Base-by-base conservation (phyloP, 1,140 invertebrate genomes). In the Diabrotica virgifera region DNA sequence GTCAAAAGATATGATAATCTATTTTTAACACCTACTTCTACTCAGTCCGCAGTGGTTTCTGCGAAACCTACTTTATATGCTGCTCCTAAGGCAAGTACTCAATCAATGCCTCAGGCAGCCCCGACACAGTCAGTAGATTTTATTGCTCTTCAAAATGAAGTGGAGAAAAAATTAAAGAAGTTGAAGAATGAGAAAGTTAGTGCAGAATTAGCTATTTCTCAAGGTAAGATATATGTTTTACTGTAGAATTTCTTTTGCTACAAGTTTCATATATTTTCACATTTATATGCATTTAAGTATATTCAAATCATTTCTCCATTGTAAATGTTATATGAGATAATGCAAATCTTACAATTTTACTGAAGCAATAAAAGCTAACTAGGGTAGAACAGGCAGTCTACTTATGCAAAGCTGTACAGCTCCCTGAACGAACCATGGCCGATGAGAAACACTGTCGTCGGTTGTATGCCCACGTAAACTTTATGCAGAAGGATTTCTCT, bases 141-240 rank as follows among this genome's bases (percentile, higher is more conserved):
- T 57, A 81, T 85, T 65, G 81, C 85, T 52, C 79, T 87, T 64
- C 85, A 86, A 62, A 84, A 84, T 14, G 85, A 87, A 70, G 86
- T 87, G n/a, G 81, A 83, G 12, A 87, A 87, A 69, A 86, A 85
- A 65, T 79, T 84, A 63, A 87, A 86, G 69, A 87, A 87, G 71
- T 80, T 87, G 5, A 88, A 89, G 75, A 83, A 83, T 7, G 87
- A 87, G 70, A 86, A 86, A 73, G 82, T 86, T 10, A 87, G 82
- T 72, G 84, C 85, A 8, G 85, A 87, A 66, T 83, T 87, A 59
- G 84, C 81, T 50, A 86, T 86, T 72, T 84, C 85, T n/a, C 77
- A 79, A 71, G 76, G 74, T 70, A 11, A 6, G 59, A 24, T 24
- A 24, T 2, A 24, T 2, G 1, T 24, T 2, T 24, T 24, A 24